phyloP scores from a whole-genome alignment of 2,888 invertebrate genomes.

The Limnephilus marmoratus region DNA sequence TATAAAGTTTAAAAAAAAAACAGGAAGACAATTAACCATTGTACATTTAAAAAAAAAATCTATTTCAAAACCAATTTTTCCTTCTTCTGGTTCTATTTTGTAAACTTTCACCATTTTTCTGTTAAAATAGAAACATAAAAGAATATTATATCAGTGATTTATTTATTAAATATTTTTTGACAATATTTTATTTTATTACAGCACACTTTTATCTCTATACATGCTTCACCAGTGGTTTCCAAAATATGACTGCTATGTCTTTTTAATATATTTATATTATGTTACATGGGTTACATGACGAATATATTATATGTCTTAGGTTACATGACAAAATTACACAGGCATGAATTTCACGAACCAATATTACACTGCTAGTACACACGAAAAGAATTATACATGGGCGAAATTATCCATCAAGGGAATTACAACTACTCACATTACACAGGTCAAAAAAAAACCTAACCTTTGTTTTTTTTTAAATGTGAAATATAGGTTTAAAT shows the following conservation, averaged over 20 bases:
- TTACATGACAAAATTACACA: too few species aligned
- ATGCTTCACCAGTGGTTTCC: not conserved
- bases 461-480: too few species aligned
- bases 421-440: too few species aligned
- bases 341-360: too few species aligned
- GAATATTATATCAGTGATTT: conserved; percentile 41
- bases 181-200: conserved; percentile 44
- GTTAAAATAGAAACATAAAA: conserved; percentile 19
- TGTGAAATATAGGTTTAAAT: too few species aligned
- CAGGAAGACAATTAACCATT: not conserved
- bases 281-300: too few species aligned
- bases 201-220: conserved; percentile 6
- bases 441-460: too few species aligned
- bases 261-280: not conserved
- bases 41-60: too few species aligned
- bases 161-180: conserved; percentile 44
- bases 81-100: conserved; percentile 22
- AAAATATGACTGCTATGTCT: not conserved
- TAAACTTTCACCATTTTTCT: not conserved
- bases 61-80: not conserved
- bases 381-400: too few species aligned
- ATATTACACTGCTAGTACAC: too few species aligned
- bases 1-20: not conserved
- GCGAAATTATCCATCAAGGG: too few species aligned
- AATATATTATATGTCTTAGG: too few species aligned